Base-by-base conservation (phyloP, 2,113 vertebrate genomes). In the Brachypodius melanocephalos region DNA sequence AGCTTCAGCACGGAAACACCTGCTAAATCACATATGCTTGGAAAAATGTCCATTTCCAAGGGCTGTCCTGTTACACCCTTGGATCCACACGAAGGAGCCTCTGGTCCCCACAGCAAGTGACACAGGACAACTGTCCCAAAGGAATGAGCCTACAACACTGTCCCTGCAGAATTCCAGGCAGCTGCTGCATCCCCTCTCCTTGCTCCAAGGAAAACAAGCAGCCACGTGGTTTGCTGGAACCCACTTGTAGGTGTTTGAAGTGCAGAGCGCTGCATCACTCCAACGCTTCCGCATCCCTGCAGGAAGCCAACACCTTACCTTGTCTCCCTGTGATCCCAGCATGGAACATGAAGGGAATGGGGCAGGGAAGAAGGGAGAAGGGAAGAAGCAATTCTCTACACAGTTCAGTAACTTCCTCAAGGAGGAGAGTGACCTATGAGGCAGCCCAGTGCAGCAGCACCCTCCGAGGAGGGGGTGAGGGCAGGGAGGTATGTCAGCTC, bases 401-500 rank as follows among this genome's bases (percentile, higher is more conserved):
- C 46, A 83, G 95, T 81, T 77, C 93, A 88, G 93, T 43, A 61
- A 76, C 83, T 42, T 67, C 92, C 55, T 94, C 63, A 28, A 90
- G 90, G 79, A 82, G 71, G 86, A 90, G 84, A 90, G 85, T 61
- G 95, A 93, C 85, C 92, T 81, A 12, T 36, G 91, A 85, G 79
- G 94, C 95, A 94, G 92, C 74, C 91, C 90, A 58, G 81, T 89
- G 89, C 93, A 96, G 94, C 94, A 96, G 96, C 94, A 75, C 77
- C 94, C 95, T 76, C 87, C 3, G 5, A 71, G 2, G 48, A 96
- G 82, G 93, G 89, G 74, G 68, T 51, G 14, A 90, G 95, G 96
- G 95, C 94, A 95, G 93, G 90, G 95, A 92, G 91, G 94, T 91
- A 94, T 54, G 67, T 93, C 85, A 93, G 81, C 83, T 58, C 82